Percentiles rank a stretch among this genome's conserved stretches.
phyloP scores from a whole-genome alignment of 2,888 invertebrate genomes.

The Noctua janthe region DNA sequence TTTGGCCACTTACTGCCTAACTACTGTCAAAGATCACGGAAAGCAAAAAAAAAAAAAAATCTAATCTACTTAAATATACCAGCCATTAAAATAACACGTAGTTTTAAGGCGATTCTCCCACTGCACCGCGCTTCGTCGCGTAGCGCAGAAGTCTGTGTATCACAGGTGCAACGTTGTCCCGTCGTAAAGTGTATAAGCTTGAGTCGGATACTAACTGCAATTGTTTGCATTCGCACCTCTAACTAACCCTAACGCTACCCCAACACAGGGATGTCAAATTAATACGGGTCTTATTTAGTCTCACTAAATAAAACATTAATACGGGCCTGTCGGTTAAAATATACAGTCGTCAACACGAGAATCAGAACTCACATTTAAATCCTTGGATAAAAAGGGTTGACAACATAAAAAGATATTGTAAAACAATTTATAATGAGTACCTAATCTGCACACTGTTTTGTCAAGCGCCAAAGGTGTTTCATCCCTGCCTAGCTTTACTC shows the following conservation, averaged over 20 bases:
- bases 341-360: background rate
- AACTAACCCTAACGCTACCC: background rate
- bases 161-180: background rate
- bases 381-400: background rate
- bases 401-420: background rate
- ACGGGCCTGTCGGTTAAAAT: too few species aligned
- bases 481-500: background rate
- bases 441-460: background rate
- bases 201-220: background rate
- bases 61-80: too few species aligned
- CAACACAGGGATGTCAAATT: background rate
- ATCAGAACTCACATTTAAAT: background rate
- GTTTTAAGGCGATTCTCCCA: too few species aligned
- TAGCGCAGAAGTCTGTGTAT: too few species aligned
- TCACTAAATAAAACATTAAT: background rate
- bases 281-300: too few species aligned
- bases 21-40: too few species aligned
- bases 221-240: slow-evolving; percentile 27
- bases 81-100: background rate
- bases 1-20: too few species aligned
- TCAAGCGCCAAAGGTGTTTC: background rate
- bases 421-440: too few species aligned
- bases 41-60: too few species aligned
- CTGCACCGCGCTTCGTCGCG: too few species aligned
- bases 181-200: slow-evolving; percentile 1